These are phyloP conservation scores for Aphrocallistes beatrix DNA, from an alignment of 37 sponge, comb jelly and placozoan genomes.

Conservation along the genomic window DNA sequence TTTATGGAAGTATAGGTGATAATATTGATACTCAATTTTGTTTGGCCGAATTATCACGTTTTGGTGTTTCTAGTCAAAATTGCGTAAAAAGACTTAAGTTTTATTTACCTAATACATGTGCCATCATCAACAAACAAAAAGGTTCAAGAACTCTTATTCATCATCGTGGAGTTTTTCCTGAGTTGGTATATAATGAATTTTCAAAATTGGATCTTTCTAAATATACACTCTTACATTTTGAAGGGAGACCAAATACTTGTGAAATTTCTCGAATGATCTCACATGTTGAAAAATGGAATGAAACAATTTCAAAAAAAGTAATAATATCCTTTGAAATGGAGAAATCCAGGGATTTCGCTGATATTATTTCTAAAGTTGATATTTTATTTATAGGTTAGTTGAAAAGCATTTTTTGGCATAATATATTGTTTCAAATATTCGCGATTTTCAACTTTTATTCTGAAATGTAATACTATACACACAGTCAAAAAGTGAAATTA, in stretches of 20 bases:
- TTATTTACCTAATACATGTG: not conserved
- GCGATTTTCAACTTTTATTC: too few species aligned
- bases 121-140: not conserved
- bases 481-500: too few species aligned
- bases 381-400: not conserved
- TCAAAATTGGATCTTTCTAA: not conserved
- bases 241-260: not conserved
- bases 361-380: not conserved
- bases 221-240: not conserved
- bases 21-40: not conserved
- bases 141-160: not conserved
- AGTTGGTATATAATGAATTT: not conserved
- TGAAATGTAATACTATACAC: too few species aligned
- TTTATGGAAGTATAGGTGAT: not conserved
- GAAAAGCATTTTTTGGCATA: too few species aligned
- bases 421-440: too few species aligned
- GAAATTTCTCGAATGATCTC: not conserved
- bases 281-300: not conserved
- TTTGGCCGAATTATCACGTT: not conserved
- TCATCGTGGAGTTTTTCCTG: not conserved
- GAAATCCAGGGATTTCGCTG: not conserved
- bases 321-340: not conserved
- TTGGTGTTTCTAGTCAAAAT: not conserved
- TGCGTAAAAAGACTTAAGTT: not conserved
- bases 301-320: not conserved